phyloP scores from a whole-genome alignment of 2,113 vertebrate genomes.

The Rhineura floridana region DNA sequence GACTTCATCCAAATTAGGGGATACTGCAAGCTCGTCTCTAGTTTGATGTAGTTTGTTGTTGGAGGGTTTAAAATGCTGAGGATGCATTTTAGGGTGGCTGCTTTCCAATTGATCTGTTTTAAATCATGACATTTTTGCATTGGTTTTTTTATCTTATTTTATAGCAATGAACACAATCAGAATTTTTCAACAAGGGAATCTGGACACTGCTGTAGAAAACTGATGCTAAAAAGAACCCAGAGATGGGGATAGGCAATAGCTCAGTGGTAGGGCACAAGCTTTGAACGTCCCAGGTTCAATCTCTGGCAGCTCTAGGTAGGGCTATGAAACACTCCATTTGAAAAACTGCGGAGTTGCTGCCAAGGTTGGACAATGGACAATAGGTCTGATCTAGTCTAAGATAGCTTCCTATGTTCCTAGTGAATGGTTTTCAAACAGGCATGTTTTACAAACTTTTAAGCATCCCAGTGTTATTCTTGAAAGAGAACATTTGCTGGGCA shows the following conservation, averaged over 20 bases:
- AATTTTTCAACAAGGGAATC: background rate
- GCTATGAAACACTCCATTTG: background rate
- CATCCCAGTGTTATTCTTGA: background rate
- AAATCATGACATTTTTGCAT: slow-evolving; percentile 34
- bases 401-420: background rate
- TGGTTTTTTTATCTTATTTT: slow-evolving; percentile 9
- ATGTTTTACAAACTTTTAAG: too few relatives aligned
- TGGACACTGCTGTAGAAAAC: background rate
- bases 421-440: background rate
- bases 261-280: background rate
- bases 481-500: background rate
- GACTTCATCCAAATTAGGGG: too few relatives aligned
- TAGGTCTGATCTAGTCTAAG: background rate
- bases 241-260: background rate
- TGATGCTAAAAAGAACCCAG: background rate
- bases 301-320: background rate
- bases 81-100: background rate
- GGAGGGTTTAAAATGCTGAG: background rate
- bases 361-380: background rate
- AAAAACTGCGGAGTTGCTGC: background rate
- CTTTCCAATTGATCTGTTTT: background rate
- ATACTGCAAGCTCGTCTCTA: too few relatives aligned
- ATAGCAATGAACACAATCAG: background rate
- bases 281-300: background rate
- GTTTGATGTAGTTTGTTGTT: too few relatives aligned